A percentile compares a stretch with the other conserved stretches of the same genome.
Evolutionary conservation across 2,113 vertebrate genomes (phyloP).

Genomic region (Neolamprologus hecqui): DNA sequence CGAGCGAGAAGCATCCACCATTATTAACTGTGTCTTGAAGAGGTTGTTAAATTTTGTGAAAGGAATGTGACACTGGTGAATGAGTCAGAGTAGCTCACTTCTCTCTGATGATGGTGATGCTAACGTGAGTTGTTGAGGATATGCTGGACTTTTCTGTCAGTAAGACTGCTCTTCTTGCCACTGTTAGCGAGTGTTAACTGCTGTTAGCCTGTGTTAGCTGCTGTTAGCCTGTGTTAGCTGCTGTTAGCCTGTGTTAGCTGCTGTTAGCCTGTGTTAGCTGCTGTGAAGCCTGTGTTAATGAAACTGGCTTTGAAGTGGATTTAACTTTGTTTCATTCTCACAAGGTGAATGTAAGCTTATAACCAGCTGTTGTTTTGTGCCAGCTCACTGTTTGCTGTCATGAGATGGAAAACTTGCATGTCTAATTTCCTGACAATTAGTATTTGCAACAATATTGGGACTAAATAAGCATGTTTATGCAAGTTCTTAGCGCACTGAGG

Average conservation of each 20-base stretch:
- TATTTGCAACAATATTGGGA: not conserved
- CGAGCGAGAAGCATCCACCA: not conserved
- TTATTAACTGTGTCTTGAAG: not conserved
- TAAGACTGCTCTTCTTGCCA: not conserved
- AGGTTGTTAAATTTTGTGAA: not conserved
- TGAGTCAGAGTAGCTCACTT: not conserved
- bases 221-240: not conserved
- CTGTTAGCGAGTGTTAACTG: not conserved
- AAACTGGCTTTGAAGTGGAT: not conserved
- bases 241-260: not conserved
- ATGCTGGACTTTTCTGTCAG: not conserved
- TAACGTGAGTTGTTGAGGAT: not conserved
- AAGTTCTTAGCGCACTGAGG: not conserved
- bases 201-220: fast-evolving
- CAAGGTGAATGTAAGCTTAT: not conserved
- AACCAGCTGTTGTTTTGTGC: not conserved
- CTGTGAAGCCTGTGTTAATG: not conserved
- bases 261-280: not conserved
- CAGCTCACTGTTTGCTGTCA: not conserved
- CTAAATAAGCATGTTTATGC: not conserved
- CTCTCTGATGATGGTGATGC: not conserved
- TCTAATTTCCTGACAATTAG: not conserved
- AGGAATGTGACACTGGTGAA: not conserved
- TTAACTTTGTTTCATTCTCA: not conserved
- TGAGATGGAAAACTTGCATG: not conserved